A percentile compares a stretch with the other conserved stretches of the same genome.
phyloP scores from a whole-genome alignment of 2,888 invertebrate species.

The Eledone cirrhosa region DNA sequence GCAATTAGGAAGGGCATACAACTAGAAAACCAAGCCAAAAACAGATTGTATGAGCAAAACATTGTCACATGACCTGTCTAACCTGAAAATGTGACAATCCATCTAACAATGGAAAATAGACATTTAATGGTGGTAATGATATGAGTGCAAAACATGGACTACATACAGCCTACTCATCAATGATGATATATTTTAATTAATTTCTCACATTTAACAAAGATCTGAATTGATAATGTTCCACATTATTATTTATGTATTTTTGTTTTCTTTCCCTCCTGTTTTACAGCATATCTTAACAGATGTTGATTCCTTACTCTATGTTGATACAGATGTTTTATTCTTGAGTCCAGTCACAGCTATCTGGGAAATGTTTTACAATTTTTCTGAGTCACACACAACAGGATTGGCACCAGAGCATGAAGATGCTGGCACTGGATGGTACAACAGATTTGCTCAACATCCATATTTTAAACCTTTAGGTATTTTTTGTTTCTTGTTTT shows the following conservation, averaged over 20 bases:
- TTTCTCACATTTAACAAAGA: no score
- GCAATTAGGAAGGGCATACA: no score
- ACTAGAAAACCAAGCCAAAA: no score
- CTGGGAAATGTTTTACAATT: conserved; percentile 83
- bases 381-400: conserved; percentile 87
- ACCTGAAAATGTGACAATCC: no score
- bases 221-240: no score
- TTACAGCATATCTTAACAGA: conserved; percentile 80
- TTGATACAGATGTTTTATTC: conserved; percentile 92
- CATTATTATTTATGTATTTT: neutral
- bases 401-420: conserved; percentile 90
- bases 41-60: no score
- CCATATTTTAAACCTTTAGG: conserved; percentile 89
- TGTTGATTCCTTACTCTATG: conserved; percentile 86
- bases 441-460: conserved; percentile 93
- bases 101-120: no score
- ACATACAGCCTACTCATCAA: no score
- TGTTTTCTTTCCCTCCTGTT: conserved; percentile 38
- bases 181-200: no score
- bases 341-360: conserved; percentile 82
- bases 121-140: no score
- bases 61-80: no score
- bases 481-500: conserved; percentile 57
- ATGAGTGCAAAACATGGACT: no score
- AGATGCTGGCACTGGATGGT: conserved; percentile 91